Percentiles rank a stretch among this genome's conserved stretches.
Evolutionary conservation across 1,140 invertebrate species (phyloP).

Genomic region (Drosophila pachea): DNA sequence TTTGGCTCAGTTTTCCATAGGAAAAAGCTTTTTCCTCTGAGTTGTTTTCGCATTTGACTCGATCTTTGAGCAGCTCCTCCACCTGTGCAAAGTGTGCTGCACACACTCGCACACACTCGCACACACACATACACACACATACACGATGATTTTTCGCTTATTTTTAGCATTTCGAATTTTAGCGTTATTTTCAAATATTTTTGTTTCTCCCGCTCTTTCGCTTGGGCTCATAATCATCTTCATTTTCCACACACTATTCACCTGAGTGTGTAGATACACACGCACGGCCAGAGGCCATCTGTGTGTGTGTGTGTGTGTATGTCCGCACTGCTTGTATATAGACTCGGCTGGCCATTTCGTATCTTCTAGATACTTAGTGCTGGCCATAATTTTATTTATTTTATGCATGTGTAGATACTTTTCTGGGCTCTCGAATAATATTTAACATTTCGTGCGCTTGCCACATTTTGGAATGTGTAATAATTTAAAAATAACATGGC

Average conservation of each 20-base stretch:
- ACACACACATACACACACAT: slow-evolving; percentile 1
- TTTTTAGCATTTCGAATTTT: slow-evolving; percentile 72
- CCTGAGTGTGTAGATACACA: slow-evolving; percentile 59
- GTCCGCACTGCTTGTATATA: too few relatives aligned
- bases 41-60: slow-evolving; percentile 42
- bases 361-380: slow-evolving; percentile 68
- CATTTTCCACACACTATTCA: slow-evolving; percentile 75
- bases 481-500: slow-evolving; percentile 72
- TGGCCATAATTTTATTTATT: slow-evolving; percentile 76
- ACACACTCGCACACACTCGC: slow-evolving; percentile 32
- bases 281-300: slow-evolving; percentile 14
- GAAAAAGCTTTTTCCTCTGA: slow-evolving; percentile 52
- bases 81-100: slow-evolving; percentile 52
- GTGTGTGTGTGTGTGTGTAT: too few relatives aligned
- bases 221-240: slow-evolving; percentile 68
- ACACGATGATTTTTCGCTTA: slow-evolving; percentile 72
- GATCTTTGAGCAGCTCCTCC: slow-evolving; percentile 45
- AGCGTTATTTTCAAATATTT: slow-evolving; percentile 43
- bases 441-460: slow-evolving; percentile 68
- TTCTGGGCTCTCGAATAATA: slow-evolving; percentile 50
- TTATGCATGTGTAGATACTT: slow-evolving; percentile 49
- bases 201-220: slow-evolving; percentile 35
- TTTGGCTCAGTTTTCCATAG: slow-evolving; percentile 52
- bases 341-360: slow-evolving; percentile 43
- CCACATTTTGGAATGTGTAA: slow-evolving; percentile 77